Base-by-base conservation (phyloP, 1,140 invertebrate species). In the Ctenoplectra terminalis region DNA sequence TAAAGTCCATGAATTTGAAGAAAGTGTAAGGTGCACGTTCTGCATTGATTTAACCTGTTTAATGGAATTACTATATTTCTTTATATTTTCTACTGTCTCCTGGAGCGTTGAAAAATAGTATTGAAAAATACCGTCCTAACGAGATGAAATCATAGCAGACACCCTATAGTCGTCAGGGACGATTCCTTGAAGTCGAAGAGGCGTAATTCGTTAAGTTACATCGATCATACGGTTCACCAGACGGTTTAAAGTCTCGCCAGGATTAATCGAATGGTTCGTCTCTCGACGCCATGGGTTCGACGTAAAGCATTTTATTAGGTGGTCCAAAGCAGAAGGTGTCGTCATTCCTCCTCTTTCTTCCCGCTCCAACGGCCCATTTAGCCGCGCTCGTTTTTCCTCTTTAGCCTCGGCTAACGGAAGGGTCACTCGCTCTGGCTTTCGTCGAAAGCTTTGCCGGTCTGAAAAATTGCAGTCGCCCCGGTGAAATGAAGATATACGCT, bases 151-250 rank as follows among this genome's bases (percentile, higher is more conserved):
- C n/a, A n/a, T n/a, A n/a, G n/a, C n/a, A n/a, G n/a, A n/a, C n/a
- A n/a, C n/a, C n/a, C n/a, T n/a, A n/a, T n/a, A n/a, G n/a, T n/a
- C n/a, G n/a, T n/a, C n/a, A n/a, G n/a, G n/a, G 40, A 40, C 40
- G 9, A 8, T 5, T 17, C 50, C 15, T 31, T 8, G 8, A 60
- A 31, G 29, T 60, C 17, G 1, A 60, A 60, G 29, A 60, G 40
- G 15, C 31, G 69, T 66, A 50, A 85, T 86, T 78, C 74, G 71
- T 85, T 48, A 60, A 85, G 78, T 86, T 85, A 75, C 31, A 54
- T 50, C 58, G 71, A 86, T 86, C 72, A 79, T 52, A 52, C 52
- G 70, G 37, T 37, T 60, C 20, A 15, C 26, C 34, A 43, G 17
- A n/a, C n/a, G n/a, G n/a, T n/a, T n/a, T n/a, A 40, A 23, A 8